phyloP scores from a whole-genome alignment of 2,888 invertebrate genomes.

The Hypolimnas misippus region DNA sequence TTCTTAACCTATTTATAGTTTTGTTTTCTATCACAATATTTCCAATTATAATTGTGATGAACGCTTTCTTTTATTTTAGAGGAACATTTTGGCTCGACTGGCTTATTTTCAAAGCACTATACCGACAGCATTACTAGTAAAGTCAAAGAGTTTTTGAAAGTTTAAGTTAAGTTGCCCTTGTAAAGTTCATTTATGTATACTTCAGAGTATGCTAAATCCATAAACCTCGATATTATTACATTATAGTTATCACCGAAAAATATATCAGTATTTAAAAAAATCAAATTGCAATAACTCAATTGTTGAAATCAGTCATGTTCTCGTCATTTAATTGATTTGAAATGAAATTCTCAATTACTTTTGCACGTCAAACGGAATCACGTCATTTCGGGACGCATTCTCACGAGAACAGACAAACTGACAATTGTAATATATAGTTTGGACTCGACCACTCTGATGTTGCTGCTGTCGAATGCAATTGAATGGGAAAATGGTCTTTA shows the following conservation, averaged over 20 bases:
- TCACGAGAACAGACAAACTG: conserved; percentile 44
- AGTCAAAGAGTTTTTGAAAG: no score
- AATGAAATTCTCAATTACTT: conserved; percentile 36
- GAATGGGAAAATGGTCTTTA: conserved; percentile 31
- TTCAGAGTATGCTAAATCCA: no score
- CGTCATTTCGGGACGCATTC: conserved; percentile 50
- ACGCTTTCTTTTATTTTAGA: no score
- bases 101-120: no score
- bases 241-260: neutral
- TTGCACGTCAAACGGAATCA: conserved; percentile 56
- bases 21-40: no score
- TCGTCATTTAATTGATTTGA: conserved; percentile 24
- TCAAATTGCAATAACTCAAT: neutral
- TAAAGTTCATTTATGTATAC: no score
- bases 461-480: neutral
- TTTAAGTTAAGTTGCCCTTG: no score
- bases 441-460: neutral
- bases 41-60: no score
- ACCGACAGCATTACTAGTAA: no score
- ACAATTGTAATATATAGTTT: conserved; percentile 22
- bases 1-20: no score
- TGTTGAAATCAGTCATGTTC: neutral
- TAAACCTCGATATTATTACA: no score
- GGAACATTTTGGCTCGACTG: no score
- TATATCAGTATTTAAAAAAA: neutral